Percentiles rank a stretch among this genome's conserved stretches.
Evolutionary conservation across 1,140 invertebrate genomes (phyloP).

Genomic region (Zaprionus lachaisei): DNA sequence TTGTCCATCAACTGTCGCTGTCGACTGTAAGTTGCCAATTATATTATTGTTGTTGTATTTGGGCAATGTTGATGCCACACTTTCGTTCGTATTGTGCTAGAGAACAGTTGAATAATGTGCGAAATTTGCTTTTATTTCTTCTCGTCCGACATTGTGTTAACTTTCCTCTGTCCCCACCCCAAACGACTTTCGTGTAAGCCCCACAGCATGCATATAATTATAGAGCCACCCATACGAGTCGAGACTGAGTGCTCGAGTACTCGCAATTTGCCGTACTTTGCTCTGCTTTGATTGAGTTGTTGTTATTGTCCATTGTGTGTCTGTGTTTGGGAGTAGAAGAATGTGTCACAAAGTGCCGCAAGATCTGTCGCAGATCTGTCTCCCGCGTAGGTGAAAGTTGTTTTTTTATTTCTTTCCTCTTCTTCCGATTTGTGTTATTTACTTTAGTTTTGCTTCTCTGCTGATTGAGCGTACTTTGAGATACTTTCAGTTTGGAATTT

Average conservation of each 20-base stretch:
- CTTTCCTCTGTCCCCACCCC: conserved; percentile 27
- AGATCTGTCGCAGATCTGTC: conserved; percentile 35
- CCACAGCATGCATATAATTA: conserved; percentile 46
- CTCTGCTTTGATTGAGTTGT: conserved; percentile 45
- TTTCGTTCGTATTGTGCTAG: conserved; percentile 50
- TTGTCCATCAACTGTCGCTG: conserved; percentile 50
- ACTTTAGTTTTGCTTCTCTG: not conserved
- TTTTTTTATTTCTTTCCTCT: conserved; percentile 8
- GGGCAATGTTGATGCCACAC: conserved; percentile 40
- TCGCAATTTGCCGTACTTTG: conserved; percentile 15
- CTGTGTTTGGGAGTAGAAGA: conserved; percentile 1
- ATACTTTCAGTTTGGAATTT: conserved; percentile 12
- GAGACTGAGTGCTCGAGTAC: conserved; percentile 10
- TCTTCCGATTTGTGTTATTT: not conserved
- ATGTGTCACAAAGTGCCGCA: conserved; percentile 44
- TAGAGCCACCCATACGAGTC: conserved; percentile 27
- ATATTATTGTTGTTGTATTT: conserved; percentile 10
- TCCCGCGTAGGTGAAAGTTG: conserved; percentile 49
- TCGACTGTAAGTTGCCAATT: conserved; percentile 36
- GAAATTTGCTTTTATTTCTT: conserved; percentile 52
- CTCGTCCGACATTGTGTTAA: conserved; percentile 29
- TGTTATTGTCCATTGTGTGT: conserved; percentile 27
- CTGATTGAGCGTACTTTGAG: conserved; percentile 10
- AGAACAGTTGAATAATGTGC: conserved; percentile 55
- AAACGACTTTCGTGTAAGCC: conserved; percentile 34